Percentiles rank a stretch among this genome's conserved stretches.
Evolutionary conservation across 2,888 invertebrate species (phyloP).

Genomic region (Callyntrura sp.): DNA sequence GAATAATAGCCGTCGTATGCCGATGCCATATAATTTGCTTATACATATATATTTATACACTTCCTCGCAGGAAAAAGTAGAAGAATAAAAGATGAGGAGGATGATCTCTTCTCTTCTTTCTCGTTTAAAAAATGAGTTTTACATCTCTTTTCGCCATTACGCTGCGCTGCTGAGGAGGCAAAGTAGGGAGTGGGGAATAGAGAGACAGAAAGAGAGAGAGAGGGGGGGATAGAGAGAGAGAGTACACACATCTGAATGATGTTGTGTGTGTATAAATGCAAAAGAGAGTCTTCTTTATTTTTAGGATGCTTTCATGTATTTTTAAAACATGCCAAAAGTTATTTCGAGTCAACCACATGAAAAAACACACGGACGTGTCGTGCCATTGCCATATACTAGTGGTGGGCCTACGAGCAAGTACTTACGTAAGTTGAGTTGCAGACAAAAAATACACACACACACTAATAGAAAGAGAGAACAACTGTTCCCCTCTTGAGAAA

Average conservation of each 20-base stretch:
- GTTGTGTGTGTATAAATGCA: background rate
- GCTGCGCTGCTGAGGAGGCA: no score
- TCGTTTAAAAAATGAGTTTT: background rate
- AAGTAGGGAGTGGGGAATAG: no score
- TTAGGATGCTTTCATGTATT: conserved; percentile 72
- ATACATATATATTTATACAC: background rate
- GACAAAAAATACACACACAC: no score
- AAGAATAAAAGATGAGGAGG: conserved; percentile 46
- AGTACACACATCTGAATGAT: background rate
- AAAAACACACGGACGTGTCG: conserved; percentile 31
- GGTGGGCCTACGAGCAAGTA: no score
- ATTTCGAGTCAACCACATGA: conserved; percentile 71
- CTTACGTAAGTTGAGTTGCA: no score
- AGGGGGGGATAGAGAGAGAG: no score
- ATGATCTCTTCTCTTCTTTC: conserved; percentile 17
- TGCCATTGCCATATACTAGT: background rate
- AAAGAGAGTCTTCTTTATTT: conserved; percentile 69
- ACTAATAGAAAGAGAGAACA: conserved; percentile 18
- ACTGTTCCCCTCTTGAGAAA: conserved; percentile 48
- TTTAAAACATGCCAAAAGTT: conserved; percentile 78
- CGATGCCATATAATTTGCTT: conserved; percentile 10
- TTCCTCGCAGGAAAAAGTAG: background rate
- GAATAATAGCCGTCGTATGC: background rate
- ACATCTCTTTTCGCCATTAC: background rate
- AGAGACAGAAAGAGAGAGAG: no score